phyloP scores from a whole-genome alignment of 2,113 vertebrate genomes.

The Vanacampus margaritifer region DNA sequence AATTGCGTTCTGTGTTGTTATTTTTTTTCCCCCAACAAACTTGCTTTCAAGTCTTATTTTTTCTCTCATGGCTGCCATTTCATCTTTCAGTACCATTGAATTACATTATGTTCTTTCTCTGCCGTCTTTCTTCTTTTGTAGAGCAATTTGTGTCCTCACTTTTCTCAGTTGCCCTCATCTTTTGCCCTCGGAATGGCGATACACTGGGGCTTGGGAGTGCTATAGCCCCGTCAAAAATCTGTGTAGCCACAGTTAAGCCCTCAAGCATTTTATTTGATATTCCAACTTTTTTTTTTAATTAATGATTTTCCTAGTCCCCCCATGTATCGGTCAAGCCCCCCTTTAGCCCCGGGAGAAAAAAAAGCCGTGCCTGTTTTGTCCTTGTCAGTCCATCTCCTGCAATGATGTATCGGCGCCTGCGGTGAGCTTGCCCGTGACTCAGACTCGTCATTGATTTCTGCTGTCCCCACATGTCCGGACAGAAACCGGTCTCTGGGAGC shows the following conservation, averaged over 20 bases:
- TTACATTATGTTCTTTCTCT: too few species aligned
- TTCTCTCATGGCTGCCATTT: neutral
- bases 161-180: neutral
- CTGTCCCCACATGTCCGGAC: constrained; percentile 19
- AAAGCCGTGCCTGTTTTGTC: neutral
- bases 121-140: neutral
- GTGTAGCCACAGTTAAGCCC: too few species aligned
- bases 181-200: neutral
- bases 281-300: too few species aligned
- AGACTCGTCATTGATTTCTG: constrained; percentile 65
- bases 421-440: constrained; percentile 51
- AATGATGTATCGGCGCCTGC: constrained; percentile 48
- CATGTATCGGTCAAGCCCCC: too few species aligned
- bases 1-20: neutral
- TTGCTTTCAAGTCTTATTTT: constrained; percentile 10
- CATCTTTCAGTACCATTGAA: too few species aligned
- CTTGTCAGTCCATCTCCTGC: neutral
- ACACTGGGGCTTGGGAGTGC: too few species aligned
- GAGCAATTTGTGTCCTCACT: constrained; percentile 9
- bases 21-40: constrained; percentile 45
- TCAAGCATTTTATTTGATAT: too few species aligned
- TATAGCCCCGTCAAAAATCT: too few species aligned
- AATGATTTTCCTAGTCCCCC: too few species aligned
- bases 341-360: too few species aligned
- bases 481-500: constrained; percentile 40